phyloP scores from a whole-genome alignment of 2,888 invertebrate species.

The Tiliacea aurago region DNA sequence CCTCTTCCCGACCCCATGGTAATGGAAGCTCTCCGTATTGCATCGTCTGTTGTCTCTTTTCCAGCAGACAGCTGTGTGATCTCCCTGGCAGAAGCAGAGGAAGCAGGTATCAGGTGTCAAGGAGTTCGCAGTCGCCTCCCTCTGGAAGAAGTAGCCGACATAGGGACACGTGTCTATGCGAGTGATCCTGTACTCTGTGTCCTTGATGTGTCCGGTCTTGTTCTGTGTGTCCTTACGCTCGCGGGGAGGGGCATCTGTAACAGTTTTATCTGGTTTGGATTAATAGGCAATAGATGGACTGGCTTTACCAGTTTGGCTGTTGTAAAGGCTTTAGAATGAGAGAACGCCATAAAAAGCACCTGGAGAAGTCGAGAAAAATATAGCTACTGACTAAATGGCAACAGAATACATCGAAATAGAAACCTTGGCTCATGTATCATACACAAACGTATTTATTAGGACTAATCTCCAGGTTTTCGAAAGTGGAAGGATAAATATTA shows the following conservation, averaged over 20 bases:
- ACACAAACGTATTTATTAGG: neutral
- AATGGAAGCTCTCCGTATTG: slow-evolving; percentile 70
- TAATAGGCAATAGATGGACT: slow-evolving; percentile 29
- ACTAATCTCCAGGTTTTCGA: neutral
- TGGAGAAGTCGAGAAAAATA: neutral
- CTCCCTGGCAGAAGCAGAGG: slow-evolving; percentile 81
- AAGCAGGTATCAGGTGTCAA: slow-evolving; percentile 70
- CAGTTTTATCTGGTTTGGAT: slow-evolving; percentile 60
- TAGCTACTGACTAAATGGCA: neutral
- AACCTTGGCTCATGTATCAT: neutral
- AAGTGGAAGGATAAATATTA: neutral
- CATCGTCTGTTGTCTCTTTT: slow-evolving; percentile 73
- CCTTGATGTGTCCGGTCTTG: slow-evolving; percentile 20
- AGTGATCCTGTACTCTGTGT: slow-evolving; percentile 66
- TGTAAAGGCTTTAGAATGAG: neutral
- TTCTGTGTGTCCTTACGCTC: neutral
- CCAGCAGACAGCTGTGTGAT: slow-evolving; percentile 78
- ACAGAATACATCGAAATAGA: neutral
- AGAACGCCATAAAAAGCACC: neutral
- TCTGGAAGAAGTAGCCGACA: slow-evolving; percentile 77
- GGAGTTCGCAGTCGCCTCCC: slow-evolving; percentile 66
- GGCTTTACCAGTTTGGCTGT: neutral
- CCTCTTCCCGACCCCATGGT: slow-evolving; percentile 69
- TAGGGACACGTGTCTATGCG: slow-evolving; percentile 73
- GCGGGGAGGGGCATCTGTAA: slow-evolving; percentile 63